Evolutionary conservation across 2,113 vertebrate genomes (phyloP), one percentile per base, ranked within the genome.

Genomic region (Chionodraco myersi): DNA sequence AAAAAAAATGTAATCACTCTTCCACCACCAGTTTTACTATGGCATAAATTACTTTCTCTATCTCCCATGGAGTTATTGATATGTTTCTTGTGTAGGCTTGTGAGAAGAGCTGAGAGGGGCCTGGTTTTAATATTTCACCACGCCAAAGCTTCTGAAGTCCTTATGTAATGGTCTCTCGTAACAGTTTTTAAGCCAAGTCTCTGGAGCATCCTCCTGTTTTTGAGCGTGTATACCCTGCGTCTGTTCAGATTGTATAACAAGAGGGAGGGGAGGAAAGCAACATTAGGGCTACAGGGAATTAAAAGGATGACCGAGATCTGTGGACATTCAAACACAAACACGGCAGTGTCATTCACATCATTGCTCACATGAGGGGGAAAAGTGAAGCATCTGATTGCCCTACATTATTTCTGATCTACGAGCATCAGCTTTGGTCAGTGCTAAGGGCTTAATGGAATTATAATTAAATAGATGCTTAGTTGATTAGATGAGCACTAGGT

Each of bases 131-230:
- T 64, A 64, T 23, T 82, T 77, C 41, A 48, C 66, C 65, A 54
- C 66, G 71, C 87, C 73, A 86, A 75, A 85, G 77, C 84, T 54
- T 80, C 71, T 68, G 59, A 65, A 72, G 66, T 83, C 53, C 68
- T 89, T 90, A 85, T 65, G 52, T 79, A 86, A 90, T 8, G 0
- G 2, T 23, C 60, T 12, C 73, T 79, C 41, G 10, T 84, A 86
- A 83, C 84, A 72, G 48, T 47, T 79, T 80, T 72, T 68, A 81
- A 87, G 75, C 73, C 70, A 68, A 71, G 58, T 87, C 56, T 74
- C 61, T 80, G 30, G 30, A 4, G 30, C 30, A 30, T 30, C 72
- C 52, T 70, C 26, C 58, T 62, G 9, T 84, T 86, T 89, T 72
- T 76, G 36, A 66, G 51, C 76, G 52, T 79, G 66, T 70, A 47